Percentiles rank a stretch among this genome's conserved stretches.
These are phyloP conservation scores for Mythimna albipuncta DNA, from an alignment of 2,888 invertebrate genomes.

Conservation along the genomic window DNA sequence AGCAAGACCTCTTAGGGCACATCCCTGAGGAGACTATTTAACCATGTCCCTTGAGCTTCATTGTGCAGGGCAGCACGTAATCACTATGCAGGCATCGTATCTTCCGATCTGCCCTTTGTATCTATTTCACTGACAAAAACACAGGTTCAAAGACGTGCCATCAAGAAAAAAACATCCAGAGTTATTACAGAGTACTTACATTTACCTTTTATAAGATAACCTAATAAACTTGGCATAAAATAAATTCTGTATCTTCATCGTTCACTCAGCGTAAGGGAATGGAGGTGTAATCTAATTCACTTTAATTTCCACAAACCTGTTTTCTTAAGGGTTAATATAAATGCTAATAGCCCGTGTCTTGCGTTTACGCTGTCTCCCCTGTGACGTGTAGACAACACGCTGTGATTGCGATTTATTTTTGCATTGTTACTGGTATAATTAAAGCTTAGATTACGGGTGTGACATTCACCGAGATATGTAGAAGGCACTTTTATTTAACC, in stretches of 20 bases:
- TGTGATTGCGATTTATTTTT: slow-evolving; percentile 56
- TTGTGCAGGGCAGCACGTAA: too few relatives aligned
- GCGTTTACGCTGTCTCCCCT: slow-evolving; percentile 54
- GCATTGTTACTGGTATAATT: slow-evolving; percentile 46
- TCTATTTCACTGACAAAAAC: slow-evolving; percentile 4
- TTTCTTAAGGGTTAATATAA: slow-evolving; percentile 86
- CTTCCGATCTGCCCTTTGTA: too few relatives aligned
- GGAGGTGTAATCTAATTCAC: slow-evolving; percentile 76
- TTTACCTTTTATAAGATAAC: slow-evolving; percentile 37
- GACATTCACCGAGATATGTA: slow-evolving; percentile 5
- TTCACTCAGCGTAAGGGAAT: slow-evolving; percentile 58
- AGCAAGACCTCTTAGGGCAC: too few relatives aligned
- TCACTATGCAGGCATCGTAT: too few relatives aligned
- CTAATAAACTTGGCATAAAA: slow-evolving; percentile 36
- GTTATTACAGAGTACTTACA: slow-evolving; percentile 3
- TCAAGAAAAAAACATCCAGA: slow-evolving; percentile 11
- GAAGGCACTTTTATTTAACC: slow-evolving; percentile 17
- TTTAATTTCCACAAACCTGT: slow-evolving; percentile 79
- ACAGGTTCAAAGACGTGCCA: slow-evolving; percentile 16
- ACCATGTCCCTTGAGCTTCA: too few relatives aligned
- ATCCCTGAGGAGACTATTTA: too few relatives aligned
- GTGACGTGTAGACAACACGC: slow-evolving; percentile 32
- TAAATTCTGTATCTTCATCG: slow-evolving; percentile 28
- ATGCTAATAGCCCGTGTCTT: slow-evolving; percentile 80
- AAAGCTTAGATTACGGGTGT: slow-evolving; percentile 20